Conservation (phyloP, 2,113 vertebrate species). For the Petroica traversi region DNA sequence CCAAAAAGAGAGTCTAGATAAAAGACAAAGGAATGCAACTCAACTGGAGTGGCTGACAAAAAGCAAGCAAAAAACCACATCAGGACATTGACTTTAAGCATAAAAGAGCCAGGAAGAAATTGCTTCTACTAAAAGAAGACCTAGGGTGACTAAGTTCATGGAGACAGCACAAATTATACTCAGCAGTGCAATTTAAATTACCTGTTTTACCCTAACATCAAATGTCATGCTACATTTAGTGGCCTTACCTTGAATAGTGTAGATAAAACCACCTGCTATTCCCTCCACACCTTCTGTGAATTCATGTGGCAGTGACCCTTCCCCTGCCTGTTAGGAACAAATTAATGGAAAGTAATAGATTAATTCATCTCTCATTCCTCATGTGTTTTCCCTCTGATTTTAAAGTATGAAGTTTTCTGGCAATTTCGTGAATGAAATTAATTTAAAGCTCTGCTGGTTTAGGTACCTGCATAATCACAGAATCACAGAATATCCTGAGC, state of each 20-base stretch:
- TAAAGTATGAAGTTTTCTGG: background rate
- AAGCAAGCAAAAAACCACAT: background rate
- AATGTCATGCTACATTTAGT: background rate
- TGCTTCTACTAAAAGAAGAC: background rate
- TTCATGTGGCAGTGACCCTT: constrained; percentile 86
- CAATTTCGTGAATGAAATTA: background rate
- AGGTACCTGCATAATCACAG: background rate
- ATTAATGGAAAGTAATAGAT: background rate
- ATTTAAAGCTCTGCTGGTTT: background rate
- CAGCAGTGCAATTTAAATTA: background rate
- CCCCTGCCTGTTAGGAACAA: constrained; percentile 78
- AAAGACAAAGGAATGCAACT: background rate
- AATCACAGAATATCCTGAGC: background rate
- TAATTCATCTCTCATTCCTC: background rate
- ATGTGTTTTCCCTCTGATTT: background rate
- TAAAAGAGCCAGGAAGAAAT: background rate
- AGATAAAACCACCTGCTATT: constrained; percentile 93
- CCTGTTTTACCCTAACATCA: background rate
- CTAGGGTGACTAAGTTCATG: background rate
- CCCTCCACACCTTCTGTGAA: constrained; percentile 89
- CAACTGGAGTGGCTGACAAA: background rate
- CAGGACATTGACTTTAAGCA: background rate
- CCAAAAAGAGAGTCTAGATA: background rate
- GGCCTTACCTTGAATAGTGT: constrained; percentile 87
- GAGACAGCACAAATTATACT: background rate